phyloP scores from a whole-genome alignment of 2,888 invertebrate genomes.

The Priapulus caudatus region DNA sequence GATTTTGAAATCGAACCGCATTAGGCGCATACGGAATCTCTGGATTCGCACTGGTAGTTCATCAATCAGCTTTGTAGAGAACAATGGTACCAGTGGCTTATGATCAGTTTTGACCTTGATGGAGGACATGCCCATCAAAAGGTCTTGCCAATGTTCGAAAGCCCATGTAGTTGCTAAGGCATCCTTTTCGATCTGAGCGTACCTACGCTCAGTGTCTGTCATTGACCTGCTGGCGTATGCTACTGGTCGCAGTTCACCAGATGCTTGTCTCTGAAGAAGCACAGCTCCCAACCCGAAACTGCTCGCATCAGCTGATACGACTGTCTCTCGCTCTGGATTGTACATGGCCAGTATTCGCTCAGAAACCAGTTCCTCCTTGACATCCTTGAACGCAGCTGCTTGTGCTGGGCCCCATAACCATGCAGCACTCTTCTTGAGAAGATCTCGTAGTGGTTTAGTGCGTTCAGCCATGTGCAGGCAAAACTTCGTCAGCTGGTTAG shows the following conservation, averaged over 20 bases:
- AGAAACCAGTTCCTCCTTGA: no score
- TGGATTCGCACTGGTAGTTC: constrained; percentile 34
- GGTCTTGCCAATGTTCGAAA: no score
- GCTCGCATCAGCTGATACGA: no score
- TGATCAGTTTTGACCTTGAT: constrained; percentile 36
- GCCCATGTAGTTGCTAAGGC: constrained; percentile 28
- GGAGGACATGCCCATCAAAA: no score
- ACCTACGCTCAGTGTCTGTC: constrained; percentile 31
- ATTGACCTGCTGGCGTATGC: constrained; percentile 30
- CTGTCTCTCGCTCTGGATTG: no score
- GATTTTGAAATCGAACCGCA: constrained; percentile 27
- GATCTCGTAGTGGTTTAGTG: no score
- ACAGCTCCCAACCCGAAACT: constrained; percentile 32
- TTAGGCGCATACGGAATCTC: constrained; percentile 29
- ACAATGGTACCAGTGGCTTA: constrained; percentile 31
- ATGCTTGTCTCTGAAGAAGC: constrained; percentile 25
- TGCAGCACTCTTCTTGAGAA: no score
- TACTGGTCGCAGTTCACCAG: constrained; percentile 26
- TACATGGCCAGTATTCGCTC: no score
- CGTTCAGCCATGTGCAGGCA: no score
- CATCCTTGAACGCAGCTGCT: no score
- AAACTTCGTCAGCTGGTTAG: no score
- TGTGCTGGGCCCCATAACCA: no score
- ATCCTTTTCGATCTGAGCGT: constrained; percentile 37
- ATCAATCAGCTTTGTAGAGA: constrained; percentile 30